Evolutionary conservation across 1,140 invertebrate species (phyloP), one percentile per base, ranked within the genome.

Genomic region (Drosophila suzukii): DNA sequence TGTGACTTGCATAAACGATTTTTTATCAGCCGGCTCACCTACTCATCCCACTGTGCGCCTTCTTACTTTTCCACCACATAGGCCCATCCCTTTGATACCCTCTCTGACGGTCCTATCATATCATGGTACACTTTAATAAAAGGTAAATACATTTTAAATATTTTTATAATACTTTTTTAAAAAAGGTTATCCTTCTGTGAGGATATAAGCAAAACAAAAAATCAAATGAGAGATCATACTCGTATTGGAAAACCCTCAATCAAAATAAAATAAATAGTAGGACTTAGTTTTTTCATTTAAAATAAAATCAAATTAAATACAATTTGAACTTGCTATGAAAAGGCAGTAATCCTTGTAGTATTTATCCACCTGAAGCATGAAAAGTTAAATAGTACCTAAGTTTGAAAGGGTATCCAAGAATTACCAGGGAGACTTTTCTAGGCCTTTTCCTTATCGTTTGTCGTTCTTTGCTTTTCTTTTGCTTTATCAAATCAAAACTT

Each of bases 401-500:
- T 5, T 17, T 20, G 60, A 34, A 53, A 68, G 65, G 13, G 65
- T 17, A 68, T 68, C 12, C n/a, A 3, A 10, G 11, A 7, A 15
- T 30, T 6, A 17, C 10, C 17, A 13, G 3, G 0, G 13, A 7
- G 10, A 63, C 0, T 1, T 20, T 65, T 10, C 27, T 36, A n/a
- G 2, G 32, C 24, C 38, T 72, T 59, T 46, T 38, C 47, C 65
- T 67, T 86, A 73, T 86, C 75, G 59, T 55, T 75, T 78, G 66
- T 50, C 27, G 13, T 43, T 43, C 79, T 68, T 70, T 68, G 38
- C 57, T 57, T 76, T 82, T 78, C 71, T 47, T 54, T 73, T 62
- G 76, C 76, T 77, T 88, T 88, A 88, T 88, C 84, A 88, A 89
- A 88, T 89, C 84, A 88, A 88, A 88, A 89, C 84, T 89, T 73